Evolutionary conservation across 1,140 invertebrate genomes (phyloP), one percentile per base, ranked within the genome.

Genomic region (Drosophila ananassae): DNA sequence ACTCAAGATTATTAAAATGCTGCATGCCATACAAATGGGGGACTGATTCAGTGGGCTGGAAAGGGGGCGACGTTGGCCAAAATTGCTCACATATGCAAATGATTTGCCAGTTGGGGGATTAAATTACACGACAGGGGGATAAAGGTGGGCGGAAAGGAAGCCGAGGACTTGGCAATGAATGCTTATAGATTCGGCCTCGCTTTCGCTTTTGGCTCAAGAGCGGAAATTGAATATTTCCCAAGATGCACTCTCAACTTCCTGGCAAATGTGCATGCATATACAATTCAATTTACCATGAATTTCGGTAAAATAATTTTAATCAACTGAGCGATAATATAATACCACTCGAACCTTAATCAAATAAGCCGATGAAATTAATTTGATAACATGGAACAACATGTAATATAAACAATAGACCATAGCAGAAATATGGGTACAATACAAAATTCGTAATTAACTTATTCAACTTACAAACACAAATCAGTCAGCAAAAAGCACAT

Each of bases 201-300:
- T 56, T 69, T 69, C 32, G 62, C 66, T 68, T 56, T 30, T 67
- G 30, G 41, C 17, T 39, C 50, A 37, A 2, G 32, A 54, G 53
- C 62, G 66, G 66, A 68, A 69, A 69, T 69, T 69, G 51, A 50
- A 69, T 56, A 56, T 69, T 68, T 68, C 63, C 25, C 63, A 50
- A 69, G 63, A 69, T 25, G 41, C 48, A 48, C 63, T 68, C 51
- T 68, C 51, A 48, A 69, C 66, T 69, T 69, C 64, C 66, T 68
- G 63, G 6, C 25, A 69, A 57, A 57, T 57, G 66, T 69, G 59
- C 63, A 67, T 67, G 28, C 59, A 44, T 63, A 64, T 32, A 32
- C 34, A 57, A 69, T 69, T 69, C 32, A 39, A 64, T 57, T 54
- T 39, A 24, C 39, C 24, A 22, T 7, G 21, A 50, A n/a, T 30